Percentiles rank a stretch among this genome's conserved stretches.
Evolutionary conservation across 2,113 vertebrate genomes (phyloP).

Genomic region (Phyllopteryx taeniolatus): DNA sequence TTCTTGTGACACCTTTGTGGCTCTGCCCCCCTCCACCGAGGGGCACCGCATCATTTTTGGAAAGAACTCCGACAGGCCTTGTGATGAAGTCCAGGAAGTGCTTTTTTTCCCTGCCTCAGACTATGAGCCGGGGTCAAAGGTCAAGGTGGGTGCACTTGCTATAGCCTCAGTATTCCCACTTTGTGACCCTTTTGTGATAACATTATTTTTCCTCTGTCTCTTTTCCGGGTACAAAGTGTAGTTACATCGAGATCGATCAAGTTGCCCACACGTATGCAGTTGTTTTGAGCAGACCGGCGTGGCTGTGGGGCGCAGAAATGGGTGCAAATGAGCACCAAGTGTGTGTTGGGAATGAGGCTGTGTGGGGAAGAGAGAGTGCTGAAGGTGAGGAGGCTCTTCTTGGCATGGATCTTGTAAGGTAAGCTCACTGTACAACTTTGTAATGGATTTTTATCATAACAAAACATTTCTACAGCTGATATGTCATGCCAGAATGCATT

Average conservation of each 20-base stretch:
- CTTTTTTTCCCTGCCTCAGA: conserved; percentile 77
- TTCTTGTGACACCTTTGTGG: conserved; percentile 95
- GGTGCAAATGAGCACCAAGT: conserved; percentile 93
- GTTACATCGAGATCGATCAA: conserved; percentile 87
- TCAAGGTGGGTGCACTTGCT: conserved; percentile 75
- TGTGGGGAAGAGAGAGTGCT: conserved; percentile 87
- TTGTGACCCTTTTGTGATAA: neutral
- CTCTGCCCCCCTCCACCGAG: conserved; percentile 83
- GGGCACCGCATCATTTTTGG: conserved; percentile 83
- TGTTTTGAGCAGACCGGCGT: conserved; percentile 90
- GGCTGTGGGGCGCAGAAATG: conserved; percentile 99
- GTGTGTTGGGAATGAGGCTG: conserved; percentile 95
- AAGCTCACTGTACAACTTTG: neutral
- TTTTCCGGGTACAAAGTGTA: conserved; percentile 77
- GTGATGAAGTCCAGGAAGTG: conserved; percentile 91
- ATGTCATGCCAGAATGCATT: neutral
- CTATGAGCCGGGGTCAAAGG: conserved; percentile 63
- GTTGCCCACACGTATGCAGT: conserved; percentile 79
- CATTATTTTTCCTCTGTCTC: neutral
- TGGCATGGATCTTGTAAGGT: conserved; percentile 97
- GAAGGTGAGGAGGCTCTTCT: conserved; percentile 82
- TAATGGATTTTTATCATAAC: neutral
- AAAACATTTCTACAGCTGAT: neutral
- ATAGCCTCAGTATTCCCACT: conserved; percentile 2
- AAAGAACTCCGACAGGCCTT: conserved; percentile 91